Evolutionary conservation across 2,888 invertebrate genomes (phyloP).

Genomic region (Marasmarcha lunaedactyla): DNA sequence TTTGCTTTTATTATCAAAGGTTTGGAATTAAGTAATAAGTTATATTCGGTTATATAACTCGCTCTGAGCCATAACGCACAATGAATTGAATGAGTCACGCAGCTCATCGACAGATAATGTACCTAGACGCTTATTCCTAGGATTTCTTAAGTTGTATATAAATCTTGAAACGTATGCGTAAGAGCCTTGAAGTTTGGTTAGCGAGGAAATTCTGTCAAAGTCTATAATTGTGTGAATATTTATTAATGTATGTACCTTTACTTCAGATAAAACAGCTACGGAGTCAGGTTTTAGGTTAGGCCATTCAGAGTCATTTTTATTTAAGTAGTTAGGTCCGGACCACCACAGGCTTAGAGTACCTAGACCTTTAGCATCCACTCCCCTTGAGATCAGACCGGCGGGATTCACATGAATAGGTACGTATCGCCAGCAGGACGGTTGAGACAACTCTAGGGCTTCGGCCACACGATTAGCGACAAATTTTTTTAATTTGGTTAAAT

Average conservation of each 20-base stretch:
- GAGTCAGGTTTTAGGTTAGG: background rate
- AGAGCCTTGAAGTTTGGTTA: background rate
- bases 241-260: background rate
- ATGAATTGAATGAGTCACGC: background rate
- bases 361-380: background rate
- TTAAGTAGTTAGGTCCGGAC: no score
- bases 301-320: background rate
- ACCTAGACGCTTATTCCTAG: background rate
- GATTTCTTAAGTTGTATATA: background rate
- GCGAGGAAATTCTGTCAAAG: background rate
- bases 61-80: background rate
- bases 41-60: constrained; percentile 11
- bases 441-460: constrained; percentile 3
- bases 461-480: constrained; percentile 8
- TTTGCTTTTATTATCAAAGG: constrained; percentile 10
- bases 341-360: background rate
- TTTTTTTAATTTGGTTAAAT: constrained; percentile 6
- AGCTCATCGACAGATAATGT: background rate
- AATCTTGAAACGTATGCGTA: constrained; percentile 1
- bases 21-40: constrained; percentile 10
- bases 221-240: background rate
- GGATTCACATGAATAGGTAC: constrained; percentile 6
- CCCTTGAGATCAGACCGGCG: constrained; percentile 6
- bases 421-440: constrained; percentile 1
- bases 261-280: background rate